Conservation (phyloP, 2,797 vertebrate species). For the Tenualosa ilisha region DNA sequence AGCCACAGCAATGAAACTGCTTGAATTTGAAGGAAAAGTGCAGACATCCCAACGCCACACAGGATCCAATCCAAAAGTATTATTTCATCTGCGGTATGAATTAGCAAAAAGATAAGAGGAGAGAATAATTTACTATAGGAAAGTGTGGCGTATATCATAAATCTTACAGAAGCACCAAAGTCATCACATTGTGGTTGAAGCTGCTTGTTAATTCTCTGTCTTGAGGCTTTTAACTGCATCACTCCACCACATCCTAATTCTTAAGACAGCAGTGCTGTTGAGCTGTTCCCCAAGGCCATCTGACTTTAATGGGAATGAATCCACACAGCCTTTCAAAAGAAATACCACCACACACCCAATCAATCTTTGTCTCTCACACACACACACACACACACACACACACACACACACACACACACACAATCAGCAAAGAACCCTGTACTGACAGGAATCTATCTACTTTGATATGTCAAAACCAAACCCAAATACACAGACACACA, state of each 20-base stretch:
- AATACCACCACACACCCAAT: conserved; percentile 1
- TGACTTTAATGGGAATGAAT: background rate
- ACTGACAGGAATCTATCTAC: background rate
- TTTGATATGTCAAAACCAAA: background rate
- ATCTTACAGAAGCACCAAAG: background rate
- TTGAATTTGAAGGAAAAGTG: no score
- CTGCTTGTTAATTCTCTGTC: background rate
- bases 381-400: background rate
- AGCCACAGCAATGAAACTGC: no score
- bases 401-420: background rate
- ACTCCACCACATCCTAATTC: background rate
- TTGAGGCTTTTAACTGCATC: background rate
- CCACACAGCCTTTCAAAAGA: conserved; percentile 15
- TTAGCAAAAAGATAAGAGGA: no score
- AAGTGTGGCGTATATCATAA: background rate
- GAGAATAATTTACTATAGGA: no score
- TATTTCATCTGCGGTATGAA: no score
- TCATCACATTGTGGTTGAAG: background rate
- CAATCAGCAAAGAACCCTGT: background rate
- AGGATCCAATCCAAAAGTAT: no score
- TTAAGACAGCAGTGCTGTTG: background rate
- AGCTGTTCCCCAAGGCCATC: background rate
- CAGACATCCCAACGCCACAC: no score
- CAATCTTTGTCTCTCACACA: conserved; percentile 6
- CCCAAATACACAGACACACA: background rate